phyloP scores from a whole-genome alignment of 64 coral and sea anemone genomes.

The Orbicella faveolata region DNA sequence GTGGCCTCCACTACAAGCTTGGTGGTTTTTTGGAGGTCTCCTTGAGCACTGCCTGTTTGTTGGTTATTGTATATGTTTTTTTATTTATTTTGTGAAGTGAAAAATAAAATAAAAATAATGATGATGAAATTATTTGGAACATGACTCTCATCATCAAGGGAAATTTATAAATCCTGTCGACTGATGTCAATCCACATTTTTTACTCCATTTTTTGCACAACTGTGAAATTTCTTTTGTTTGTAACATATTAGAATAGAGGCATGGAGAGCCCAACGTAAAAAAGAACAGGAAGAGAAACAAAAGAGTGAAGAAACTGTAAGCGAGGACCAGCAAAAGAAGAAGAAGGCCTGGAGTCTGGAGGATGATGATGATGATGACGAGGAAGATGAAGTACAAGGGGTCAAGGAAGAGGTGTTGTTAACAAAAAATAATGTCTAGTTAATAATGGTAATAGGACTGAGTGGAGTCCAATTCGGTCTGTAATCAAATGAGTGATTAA shows the following conservation, averaged over 20 bases:
- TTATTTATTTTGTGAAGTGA: no score
- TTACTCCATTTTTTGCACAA: not conserved
- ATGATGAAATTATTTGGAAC: no score
- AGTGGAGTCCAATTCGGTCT: no score
- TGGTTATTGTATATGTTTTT: no score
- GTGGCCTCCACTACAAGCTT: no score
- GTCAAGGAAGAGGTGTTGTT: slow-evolving; percentile 33
- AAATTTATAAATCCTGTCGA: no score
- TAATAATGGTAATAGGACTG: no score
- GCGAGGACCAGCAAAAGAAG: slow-evolving; percentile 44
- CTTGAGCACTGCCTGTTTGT: no score
- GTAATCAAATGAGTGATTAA: no score
- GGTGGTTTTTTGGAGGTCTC: no score
- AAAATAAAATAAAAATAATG: no score
- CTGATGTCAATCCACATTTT: not conserved
- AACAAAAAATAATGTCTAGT: not conserved
- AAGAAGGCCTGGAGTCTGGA: slow-evolving; percentile 86
- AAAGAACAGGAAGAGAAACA: slow-evolving; percentile 69
- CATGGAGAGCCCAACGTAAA: slow-evolving; percentile 78
- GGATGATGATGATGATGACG: slow-evolving; percentile 94
- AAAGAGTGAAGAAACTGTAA: slow-evolving; percentile 27
- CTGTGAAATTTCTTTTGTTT: not conserved
- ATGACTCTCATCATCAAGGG: no score
- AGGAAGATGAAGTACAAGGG: slow-evolving; percentile 20
- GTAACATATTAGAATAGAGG: slow-evolving; percentile 62